Evolutionary conservation across 2,888 invertebrate species (phyloP).

Genomic region (Saturnia pavonia): DNA sequence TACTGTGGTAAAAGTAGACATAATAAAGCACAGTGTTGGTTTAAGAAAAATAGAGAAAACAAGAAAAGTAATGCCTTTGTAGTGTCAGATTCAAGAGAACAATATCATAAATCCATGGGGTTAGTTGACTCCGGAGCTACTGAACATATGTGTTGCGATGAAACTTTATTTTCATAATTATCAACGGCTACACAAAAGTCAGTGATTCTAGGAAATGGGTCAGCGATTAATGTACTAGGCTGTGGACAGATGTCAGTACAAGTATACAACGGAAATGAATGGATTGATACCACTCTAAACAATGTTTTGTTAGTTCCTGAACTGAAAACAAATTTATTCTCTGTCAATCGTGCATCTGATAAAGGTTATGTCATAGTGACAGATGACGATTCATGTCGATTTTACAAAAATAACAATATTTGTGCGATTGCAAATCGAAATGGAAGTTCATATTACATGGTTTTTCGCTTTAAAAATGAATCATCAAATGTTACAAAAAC

Average conservation of each 20-base stretch:
- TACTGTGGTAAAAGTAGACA: conserved; percentile 29
- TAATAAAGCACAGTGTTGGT: conserved; percentile 25
- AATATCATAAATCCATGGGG: conserved; percentile 28
- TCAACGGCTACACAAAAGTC: conserved; percentile 18
- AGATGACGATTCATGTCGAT: conserved; percentile 27
- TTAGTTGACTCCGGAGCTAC: conserved; percentile 33
- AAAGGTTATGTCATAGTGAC: conserved; percentile 33
- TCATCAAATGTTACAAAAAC: neutral
- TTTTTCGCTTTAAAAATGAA: neutral
- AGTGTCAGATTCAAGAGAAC: too few relatives aligned
- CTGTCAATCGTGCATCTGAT: conserved; percentile 28
- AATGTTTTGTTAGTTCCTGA: conserved; percentile 35
- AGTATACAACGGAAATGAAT: conserved; percentile 30
- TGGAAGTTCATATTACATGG: neutral
- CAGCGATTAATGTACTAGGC: conserved; percentile 25
- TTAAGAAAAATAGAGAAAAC: conserved; percentile 13
- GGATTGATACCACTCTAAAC: conserved; percentile 33
- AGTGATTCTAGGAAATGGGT: conserved; percentile 32
- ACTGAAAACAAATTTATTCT: conserved; percentile 33
- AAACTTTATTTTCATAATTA: conserved; percentile 25
- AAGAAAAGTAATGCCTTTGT: too few relatives aligned
- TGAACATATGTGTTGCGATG: conserved; percentile 28
- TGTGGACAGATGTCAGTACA: conserved; percentile 31
- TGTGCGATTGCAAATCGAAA: conserved; percentile 9
- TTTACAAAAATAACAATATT: conserved; percentile 22